phyloP scores from a whole-genome alignment of 2,113 vertebrate genomes.

The Alexandromys fortis region DNA sequence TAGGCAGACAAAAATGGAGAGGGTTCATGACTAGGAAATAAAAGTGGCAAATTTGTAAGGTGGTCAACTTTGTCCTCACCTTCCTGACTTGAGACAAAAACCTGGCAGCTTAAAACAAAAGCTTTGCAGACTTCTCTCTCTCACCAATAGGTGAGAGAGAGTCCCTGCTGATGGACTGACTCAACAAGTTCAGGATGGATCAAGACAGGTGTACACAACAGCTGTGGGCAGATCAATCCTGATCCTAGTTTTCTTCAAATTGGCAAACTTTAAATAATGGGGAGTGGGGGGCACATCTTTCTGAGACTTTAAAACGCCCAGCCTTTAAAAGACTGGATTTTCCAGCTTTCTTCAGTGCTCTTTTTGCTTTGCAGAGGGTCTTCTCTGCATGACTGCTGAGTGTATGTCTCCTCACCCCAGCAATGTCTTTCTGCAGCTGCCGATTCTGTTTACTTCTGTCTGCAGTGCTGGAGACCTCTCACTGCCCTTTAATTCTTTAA shows the following conservation, averaged over 20 bases:
- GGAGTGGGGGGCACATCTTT: neutral
- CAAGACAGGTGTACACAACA: neutral
- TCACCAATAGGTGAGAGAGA: neutral
- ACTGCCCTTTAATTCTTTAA: neutral
- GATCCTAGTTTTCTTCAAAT: neutral
- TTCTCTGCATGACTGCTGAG: neutral
- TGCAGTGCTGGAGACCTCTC: neutral
- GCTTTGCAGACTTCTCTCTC: neutral
- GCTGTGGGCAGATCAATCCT: neutral
- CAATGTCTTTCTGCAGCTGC: neutral
- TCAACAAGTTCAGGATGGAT: neutral
- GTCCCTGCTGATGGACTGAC: neutral
- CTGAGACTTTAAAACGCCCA: neutral
- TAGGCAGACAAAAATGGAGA: neutral
- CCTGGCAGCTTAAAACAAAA: neutral
- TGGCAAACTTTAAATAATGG: neutral
- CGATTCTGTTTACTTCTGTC: neutral
- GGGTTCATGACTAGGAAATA: neutral
- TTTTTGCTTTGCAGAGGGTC: neutral
- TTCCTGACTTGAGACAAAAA: neutral
- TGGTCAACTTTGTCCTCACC: neutral
- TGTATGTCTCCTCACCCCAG: neutral
- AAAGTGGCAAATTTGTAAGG: neutral
- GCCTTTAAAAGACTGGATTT: neutral
- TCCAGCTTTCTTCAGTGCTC: neutral